These are phyloP conservation scores for Zygaena filipendulae DNA, from an alignment of 2,888 invertebrate genomes.

Conservation along the genomic window DNA sequence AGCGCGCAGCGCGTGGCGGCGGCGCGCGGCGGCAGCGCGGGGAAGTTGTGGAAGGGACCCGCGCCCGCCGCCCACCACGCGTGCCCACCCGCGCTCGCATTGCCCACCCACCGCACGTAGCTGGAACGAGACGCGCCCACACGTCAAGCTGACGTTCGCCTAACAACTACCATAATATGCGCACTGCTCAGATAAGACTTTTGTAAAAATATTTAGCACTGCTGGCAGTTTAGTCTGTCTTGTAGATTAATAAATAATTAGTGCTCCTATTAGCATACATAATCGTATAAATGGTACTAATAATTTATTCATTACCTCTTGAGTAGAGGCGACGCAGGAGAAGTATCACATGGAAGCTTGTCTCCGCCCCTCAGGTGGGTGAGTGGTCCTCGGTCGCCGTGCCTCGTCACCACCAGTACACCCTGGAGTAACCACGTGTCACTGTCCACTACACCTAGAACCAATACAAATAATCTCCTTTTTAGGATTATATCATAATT, in stretches of 20 bases:
- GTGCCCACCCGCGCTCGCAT: slow-evolving; percentile 66
- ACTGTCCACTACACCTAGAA: slow-evolving; percentile 47
- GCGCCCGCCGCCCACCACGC: slow-evolving; percentile 79
- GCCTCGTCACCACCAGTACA: slow-evolving; percentile 81
- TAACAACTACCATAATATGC: too few species aligned
- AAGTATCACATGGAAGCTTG: slow-evolving; percentile 78
- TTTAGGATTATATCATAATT: too few species aligned
- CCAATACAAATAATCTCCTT: too few species aligned
- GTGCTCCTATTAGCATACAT: too few species aligned
- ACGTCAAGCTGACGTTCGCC: too few species aligned
- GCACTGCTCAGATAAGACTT: too few species aligned
- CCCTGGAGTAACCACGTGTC: slow-evolving; percentile 76
- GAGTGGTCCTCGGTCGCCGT: slow-evolving; percentile 91
- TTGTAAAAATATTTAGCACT: too few species aligned
- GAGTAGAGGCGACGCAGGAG: slow-evolving; percentile 40
- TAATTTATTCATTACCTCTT: slow-evolving; percentile 32
- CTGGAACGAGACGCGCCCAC: too few species aligned
- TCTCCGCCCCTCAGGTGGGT: slow-evolving; percentile 84
- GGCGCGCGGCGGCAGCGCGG: slow-evolving; percentile 72
- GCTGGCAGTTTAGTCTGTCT: too few species aligned
- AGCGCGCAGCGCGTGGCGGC: slow-evolving; percentile 76
- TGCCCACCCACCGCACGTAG: slow-evolving; percentile 64
- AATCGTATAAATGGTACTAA: too few species aligned
- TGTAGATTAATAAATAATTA: too few species aligned
- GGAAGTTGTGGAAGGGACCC: slow-evolving; percentile 88